A percentile compares a stretch with the other conserved stretches of the same genome.
Evolutionary conservation across 2,797 vertebrate genomes (phyloP).

Genomic region (Pseudocheirus occidentalis): DNA sequence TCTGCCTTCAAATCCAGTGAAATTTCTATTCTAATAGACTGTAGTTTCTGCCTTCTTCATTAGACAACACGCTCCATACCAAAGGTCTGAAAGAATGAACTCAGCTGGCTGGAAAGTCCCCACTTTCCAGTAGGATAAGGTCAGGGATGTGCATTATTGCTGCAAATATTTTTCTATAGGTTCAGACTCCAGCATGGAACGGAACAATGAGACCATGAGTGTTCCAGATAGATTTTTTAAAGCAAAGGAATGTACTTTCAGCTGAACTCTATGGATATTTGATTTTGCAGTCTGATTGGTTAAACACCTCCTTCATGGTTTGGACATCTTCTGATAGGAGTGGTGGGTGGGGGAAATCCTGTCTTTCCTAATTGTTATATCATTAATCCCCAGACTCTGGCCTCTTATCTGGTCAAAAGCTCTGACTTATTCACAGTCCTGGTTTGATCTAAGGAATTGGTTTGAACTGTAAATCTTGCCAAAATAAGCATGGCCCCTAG

Average conservation of each 20-base stretch:
- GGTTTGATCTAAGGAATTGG: constrained; percentile 66
- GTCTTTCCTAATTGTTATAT: constrained; percentile 45
- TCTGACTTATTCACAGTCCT: constrained; percentile 59
- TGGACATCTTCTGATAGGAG: background rate
- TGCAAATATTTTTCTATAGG: constrained; percentile 62
- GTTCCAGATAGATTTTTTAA: constrained; percentile 56
- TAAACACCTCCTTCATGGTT: constrained; percentile 10
- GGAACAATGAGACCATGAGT: constrained; percentile 39
- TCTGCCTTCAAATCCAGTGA: background rate
- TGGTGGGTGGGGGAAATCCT: background rate
- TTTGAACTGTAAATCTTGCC: constrained; percentile 62
- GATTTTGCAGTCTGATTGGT: constrained; percentile 64
- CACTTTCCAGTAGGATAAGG: constrained; percentile 17
- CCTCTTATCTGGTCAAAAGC: constrained; percentile 61
- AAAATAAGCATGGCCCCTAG: constrained; percentile 66
- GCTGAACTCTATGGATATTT: constrained; percentile 28
- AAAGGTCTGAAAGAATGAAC: constrained; percentile 55
- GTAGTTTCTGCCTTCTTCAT: background rate
- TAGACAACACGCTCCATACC: background rate
- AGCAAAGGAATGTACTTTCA: constrained; percentile 60
- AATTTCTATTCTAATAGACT: background rate
- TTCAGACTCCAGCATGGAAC: constrained; percentile 60
- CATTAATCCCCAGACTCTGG: constrained; percentile 43
- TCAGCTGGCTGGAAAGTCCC: background rate
- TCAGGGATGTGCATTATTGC: constrained; percentile 60